Evolutionary conservation across 2,888 invertebrate genomes (phyloP), one percentile per base, ranked within the genome.

Genomic region (Desoria tigrina): DNA sequence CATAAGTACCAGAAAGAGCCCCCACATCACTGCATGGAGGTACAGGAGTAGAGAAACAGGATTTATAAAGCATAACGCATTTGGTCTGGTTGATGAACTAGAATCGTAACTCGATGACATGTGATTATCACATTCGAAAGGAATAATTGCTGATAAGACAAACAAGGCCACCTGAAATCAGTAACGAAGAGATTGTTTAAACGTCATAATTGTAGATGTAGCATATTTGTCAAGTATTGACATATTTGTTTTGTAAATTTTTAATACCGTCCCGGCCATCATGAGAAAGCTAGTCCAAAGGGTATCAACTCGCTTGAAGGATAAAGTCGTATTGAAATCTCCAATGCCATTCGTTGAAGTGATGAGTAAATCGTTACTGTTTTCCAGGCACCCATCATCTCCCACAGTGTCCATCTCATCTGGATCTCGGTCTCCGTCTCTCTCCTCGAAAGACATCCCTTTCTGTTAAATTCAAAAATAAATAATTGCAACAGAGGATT

Each of bases 41-140:
- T 86, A 86, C 27, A 86, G 81, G 78, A 86, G 81, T 63, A 84
- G 80, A 76, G 85, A 86, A 75, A 85, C 85, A 50, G 85, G 85
- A 65, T 82, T 71, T n/a, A 75, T 61, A 16, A 61, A 63, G 37
- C 71, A 71, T 2, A 65, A 23, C 9, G 42, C n/a, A 45, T 6
- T 16, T 11, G 45, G 9, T 6, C 45, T n/a, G 32, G 32, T 32
- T 7, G 32, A 32, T 11, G 32, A 32, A 7, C 32, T 32, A 32
- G 32, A 32, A 32, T 32, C 6, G 4, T 6, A 6, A 6, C 6
- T 4, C 16, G 45, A 45, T 45, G 45, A 45, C 4, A 45, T 6
- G 21, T 45, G 16, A 45, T 59, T 42, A 32, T 60, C 37, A 60
- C 69, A 69, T 61, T 63, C 58, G 16, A 60, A 49, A 2, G 69